Conservation (phyloP, 2,888 invertebrate species). For the Anodontia alba region DNA sequence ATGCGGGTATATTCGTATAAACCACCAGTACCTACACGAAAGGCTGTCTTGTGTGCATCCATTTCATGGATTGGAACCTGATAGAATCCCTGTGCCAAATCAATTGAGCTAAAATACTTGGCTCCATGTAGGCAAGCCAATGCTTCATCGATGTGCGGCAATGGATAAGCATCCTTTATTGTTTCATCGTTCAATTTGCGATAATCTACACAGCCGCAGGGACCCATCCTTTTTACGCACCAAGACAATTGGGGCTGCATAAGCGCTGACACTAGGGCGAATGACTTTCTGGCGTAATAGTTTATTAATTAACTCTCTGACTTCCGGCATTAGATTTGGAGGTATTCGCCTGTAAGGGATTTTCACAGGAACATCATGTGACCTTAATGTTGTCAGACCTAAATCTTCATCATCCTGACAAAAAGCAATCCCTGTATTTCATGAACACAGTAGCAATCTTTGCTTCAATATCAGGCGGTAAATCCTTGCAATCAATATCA, state of each 20-base stretch:
- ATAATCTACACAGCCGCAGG: conserved; percentile 34
- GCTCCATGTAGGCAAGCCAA: conserved; percentile 1
- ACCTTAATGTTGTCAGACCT: conserved; percentile 10
- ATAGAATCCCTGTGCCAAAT: conserved; percentile 64
- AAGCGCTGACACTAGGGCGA: too few relatives aligned
- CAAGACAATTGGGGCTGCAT: too few relatives aligned
- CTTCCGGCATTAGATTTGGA: too few relatives aligned
- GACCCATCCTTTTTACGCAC: not conserved
- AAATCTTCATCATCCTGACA: conserved; percentile 31
- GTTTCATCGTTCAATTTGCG: conserved; percentile 30
- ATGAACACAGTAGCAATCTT: conserved; percentile 14
- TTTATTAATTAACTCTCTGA: too few relatives aligned
- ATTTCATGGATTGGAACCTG: conserved; percentile 60
- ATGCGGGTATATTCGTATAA: conserved; percentile 6
- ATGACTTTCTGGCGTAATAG: too few relatives aligned
- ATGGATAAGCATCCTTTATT: conserved; percentile 23
- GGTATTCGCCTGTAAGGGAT: conserved; percentile 38
- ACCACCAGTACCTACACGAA: conserved; percentile 38
- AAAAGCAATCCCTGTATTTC: conserved; percentile 19
- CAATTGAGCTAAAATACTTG: conserved; percentile 3
- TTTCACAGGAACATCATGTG: conserved; percentile 40
- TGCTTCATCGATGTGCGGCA: conserved; percentile 16
- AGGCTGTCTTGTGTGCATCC: conserved; percentile 65
- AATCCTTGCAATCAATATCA: conserved; percentile 11
- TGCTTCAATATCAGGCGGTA: not conserved